Evolutionary conservation across 2,113 vertebrate genomes (phyloP), one percentile per base, ranked within the genome.

Genomic region (Menura novaehollandiae): DNA sequence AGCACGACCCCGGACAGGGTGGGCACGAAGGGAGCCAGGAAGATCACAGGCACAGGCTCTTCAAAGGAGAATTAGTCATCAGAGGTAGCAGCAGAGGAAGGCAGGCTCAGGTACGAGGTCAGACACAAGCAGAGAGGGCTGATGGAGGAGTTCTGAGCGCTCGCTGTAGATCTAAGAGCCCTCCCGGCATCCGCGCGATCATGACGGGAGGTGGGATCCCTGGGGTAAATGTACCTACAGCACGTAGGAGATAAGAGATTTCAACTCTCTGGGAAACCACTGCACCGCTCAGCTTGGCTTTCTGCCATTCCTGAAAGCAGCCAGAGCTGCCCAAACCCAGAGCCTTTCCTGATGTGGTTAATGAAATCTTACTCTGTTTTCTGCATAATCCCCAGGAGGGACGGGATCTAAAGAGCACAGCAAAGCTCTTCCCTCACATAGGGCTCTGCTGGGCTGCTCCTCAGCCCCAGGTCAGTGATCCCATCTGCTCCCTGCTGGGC

Each of bases 41-140:
- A 94, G 88, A 97, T 96, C 76, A 96, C 92, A 96, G 74, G 32
- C 93, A 77, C 68, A 59, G 0, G 4, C 56, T 91, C 91, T 96
- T 95, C 95, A 97, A 94, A 96, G 83, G 3, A 74, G 79, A 41
- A n/a, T 96, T 90, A 92, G 52, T 95, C 95, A 86, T 92, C 72
- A 55, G 90, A 94, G 79, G 92, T 63, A 77, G 92, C 22, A 0
- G 79, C 85, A 72, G 91, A 95, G 96, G 94, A 95, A 96, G 95
- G 95, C 95, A 97, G 84, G 68, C 73, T 95, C 95, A 93, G 93
- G 91, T 94, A 97, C 41, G 46, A 79, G 95, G 95, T 96, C 96
- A 93, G 95, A 59, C 67, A 67, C 66, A 35, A 89, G 91, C 56
- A 52, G 76, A 33, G 46, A 41, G 56, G 44, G 79, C 79, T 94